Base-by-base conservation (phyloP, 2,888 invertebrate species). In the Urechis unicinctus region DNA sequence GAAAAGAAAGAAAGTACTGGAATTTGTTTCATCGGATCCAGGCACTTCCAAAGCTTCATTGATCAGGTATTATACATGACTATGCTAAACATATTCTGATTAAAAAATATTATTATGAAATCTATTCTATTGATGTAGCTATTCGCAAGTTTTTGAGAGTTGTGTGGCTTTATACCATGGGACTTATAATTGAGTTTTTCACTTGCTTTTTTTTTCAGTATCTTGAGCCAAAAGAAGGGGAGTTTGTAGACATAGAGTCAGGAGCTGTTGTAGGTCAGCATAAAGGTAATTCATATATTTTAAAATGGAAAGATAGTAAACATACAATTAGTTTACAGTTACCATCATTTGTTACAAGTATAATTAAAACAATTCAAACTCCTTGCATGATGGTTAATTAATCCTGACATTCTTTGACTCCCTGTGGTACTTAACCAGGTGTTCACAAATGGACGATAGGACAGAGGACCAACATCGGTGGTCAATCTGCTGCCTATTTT, bases 371-470 rank as follows among this genome's bases (percentile, higher is more conserved):
- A n/a, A n/a, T n/a, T n/a, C n/a, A n/a, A n/a, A n/a, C n/a, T n/a
- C n/a, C n/a, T n/a, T n/a, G n/a, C n/a, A n/a, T n/a, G n/a, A n/a
- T n/a, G n/a, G n/a, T n/a, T n/a, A n/a, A n/a, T n/a, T n/a, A n/a
- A n/a, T n/a, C n/a, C n/a, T n/a, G n/a, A n/a, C n/a, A n/a, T 50
- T 9, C 29, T 9, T 22, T 24, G 56, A 50, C 17, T 26, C 41
- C 52, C 25, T 24, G 17, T 44, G 31, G 45, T 43, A 25, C 42
- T 53, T 48, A 57, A 65, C 2, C 61, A 78, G 95, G 95, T 6
- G 82, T 92, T 51, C 96, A 97, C 79, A 85, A 89, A 66, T 96
- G 89, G 88, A 97, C 96, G 0, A 75, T 94, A 22, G 97, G 97
- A 0, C 96, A 98, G 80, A 81, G 90, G 67, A 86, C 88, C 22